phyloP scores from a whole-genome alignment of 2,113 vertebrate genomes.

The Oryzias curvinotus region DNA sequence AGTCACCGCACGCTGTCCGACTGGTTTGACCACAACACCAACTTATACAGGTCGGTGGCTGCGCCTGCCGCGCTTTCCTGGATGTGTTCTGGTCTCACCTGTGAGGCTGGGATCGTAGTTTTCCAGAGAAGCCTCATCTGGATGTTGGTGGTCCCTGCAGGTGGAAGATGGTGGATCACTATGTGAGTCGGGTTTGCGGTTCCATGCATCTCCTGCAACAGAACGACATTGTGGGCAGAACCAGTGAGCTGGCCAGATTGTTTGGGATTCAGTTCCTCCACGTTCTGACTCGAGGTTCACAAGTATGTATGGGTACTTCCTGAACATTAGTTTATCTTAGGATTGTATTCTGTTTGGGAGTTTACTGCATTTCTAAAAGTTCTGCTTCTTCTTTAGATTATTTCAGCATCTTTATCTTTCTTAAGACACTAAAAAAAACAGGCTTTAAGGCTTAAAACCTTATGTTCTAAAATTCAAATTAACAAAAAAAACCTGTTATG shows the following conservation, averaged over 20 bases:
- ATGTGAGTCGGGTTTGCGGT: constrained; percentile 85
- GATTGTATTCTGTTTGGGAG: too few species aligned
- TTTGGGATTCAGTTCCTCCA: constrained; percentile 98
- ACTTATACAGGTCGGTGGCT: constrained; percentile 86
- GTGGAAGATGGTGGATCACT: constrained; percentile 97
- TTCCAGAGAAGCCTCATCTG: not conserved
- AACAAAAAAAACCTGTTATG: too few species aligned
- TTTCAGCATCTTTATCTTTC: too few species aligned
- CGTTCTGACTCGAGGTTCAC: constrained; percentile 93
- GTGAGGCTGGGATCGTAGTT: too few species aligned
- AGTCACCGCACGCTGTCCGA: constrained; percentile 90
- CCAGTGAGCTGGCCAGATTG: constrained; percentile 94
- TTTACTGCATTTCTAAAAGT: too few species aligned
- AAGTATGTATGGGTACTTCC: constrained; percentile 63
- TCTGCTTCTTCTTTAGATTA: too few species aligned
- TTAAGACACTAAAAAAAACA: too few species aligned
- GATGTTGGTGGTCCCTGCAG: constrained; percentile 58
- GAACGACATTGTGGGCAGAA: constrained; percentile 91
- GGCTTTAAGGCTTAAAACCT: too few species aligned
- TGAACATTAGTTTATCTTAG: too few species aligned
- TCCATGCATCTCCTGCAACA: constrained; percentile 90
- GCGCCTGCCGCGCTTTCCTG: not conserved
- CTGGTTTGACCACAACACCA: constrained; percentile 95
- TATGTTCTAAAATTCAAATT: too few species aligned
- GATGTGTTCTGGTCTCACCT: not conserved